A percentile compares a stretch with the other conserved stretches of the same genome.
Conservation (phyloP, 2,113 vertebrate species). For the Heterochromis multidens region DNA sequence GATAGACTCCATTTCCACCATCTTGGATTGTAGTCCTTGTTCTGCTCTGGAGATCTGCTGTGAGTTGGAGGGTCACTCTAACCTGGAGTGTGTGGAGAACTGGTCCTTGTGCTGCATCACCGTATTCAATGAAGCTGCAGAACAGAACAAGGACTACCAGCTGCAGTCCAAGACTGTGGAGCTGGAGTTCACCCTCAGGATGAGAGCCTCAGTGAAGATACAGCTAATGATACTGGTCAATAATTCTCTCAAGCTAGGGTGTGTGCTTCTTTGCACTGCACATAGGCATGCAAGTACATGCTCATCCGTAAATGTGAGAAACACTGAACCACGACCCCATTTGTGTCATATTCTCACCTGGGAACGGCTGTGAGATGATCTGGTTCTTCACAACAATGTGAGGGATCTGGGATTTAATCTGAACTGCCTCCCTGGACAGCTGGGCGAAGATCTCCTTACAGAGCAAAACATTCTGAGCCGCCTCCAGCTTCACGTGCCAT, state of each 20-base stretch:
- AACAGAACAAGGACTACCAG: no score
- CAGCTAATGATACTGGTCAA: not conserved
- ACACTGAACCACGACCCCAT: not conserved
- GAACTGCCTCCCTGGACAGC: slow-evolving; percentile 94
- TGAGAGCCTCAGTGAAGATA: no score
- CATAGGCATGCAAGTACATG: no score
- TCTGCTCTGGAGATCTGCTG: not conserved
- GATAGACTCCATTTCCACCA: not conserved
- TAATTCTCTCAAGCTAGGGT: not conserved
- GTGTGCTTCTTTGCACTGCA: not conserved
- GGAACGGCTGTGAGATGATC: slow-evolving; percentile 97
- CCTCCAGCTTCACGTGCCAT: slow-evolving; percentile 93
- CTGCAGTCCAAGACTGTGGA: no score
- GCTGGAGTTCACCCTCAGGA: no score
- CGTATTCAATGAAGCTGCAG: no score
- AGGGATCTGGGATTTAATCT: slow-evolving; percentile 97
- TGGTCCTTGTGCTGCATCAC: not conserved
- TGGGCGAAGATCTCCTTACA: slow-evolving; percentile 99
- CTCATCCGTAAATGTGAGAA: not conserved
- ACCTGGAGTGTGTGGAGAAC: not conserved
- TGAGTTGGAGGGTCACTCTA: not conserved
- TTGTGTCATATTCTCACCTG: slow-evolving; percentile 75
- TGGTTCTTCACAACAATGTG: slow-evolving; percentile 99
- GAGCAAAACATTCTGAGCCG: slow-evolving; percentile 93
- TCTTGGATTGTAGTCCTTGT: not conserved